Conservation (phyloP, 2,888 invertebrate species). For the Cheilosia vernalis region DNA sequence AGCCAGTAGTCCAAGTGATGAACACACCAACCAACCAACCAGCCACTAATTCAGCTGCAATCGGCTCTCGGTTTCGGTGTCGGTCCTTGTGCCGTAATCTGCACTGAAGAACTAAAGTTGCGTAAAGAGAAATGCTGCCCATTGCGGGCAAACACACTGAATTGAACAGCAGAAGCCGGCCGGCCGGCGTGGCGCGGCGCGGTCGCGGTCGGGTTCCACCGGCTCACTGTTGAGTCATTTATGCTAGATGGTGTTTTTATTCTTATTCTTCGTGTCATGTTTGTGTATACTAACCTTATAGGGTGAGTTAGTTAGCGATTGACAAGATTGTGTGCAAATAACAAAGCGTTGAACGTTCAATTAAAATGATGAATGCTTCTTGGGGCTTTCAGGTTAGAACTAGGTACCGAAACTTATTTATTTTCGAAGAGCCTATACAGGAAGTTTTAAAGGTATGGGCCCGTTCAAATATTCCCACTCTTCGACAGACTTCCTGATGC, state of each 20-base stretch:
- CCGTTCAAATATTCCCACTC: too few relatives aligned
- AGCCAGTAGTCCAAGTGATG: conserved; percentile 65
- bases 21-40: conserved; percentile 60
- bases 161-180: conserved; percentile 69
- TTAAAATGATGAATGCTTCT: too few relatives aligned
- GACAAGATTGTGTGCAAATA: conserved; percentile 54
- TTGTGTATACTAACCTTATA: conserved; percentile 66
- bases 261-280: conserved; percentile 52
- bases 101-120: conserved; percentile 76
- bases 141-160: conserved; percentile 72
- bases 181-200: conserved; percentile 38
- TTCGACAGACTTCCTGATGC: too few relatives aligned
- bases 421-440: too few relatives aligned
- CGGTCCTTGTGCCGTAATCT: conserved; percentile 75
- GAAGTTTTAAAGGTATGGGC: too few relatives aligned
- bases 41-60: conserved; percentile 71
- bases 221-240: conserved; percentile 73
- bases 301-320: conserved; percentile 57
- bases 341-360: not conserved
- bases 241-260: conserved; percentile 72
- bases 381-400: too few relatives aligned
- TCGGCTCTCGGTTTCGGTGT: conserved; percentile 66
- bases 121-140: conserved; percentile 75
- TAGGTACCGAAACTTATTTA: too few relatives aligned
- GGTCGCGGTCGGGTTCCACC: conserved; percentile 63